Base-by-base conservation (phyloP, 2,888 invertebrate genomes). In the Linnaemya vulpina region DNA sequence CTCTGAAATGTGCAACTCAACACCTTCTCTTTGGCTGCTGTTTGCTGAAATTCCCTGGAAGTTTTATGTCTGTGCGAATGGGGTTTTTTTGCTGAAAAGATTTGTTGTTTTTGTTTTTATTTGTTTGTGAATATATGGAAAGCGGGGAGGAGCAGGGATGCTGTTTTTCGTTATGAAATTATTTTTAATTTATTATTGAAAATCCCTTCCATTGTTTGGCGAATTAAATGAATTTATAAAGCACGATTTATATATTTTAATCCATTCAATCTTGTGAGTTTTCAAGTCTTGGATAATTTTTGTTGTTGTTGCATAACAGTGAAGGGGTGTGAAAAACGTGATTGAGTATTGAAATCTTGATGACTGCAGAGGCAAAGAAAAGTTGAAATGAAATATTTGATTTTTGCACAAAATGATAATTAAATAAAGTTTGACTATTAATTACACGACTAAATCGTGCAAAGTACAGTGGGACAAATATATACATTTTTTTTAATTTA, bases 181-280 rank as follows among this genome's bases (percentile, higher is more conserved):
- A 3, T 17, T 60, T 60, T 35, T 3, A 38, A 17, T 38, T 20
- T 11, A 49, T 63, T 63, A 25, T 49, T 35, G 1, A 35, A n/a
- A 51, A 30, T 58, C 30, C 22, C 58, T 67, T 60, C 40, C 17
- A 80, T 67, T 65, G 65, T 80, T 51, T 73, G 22, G 22, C 11
- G 22, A 22, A 65, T 68, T 71, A 58, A n/a, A 49, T 20, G 11
- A 58, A 58, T 67, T 67, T 58, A 40, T 11, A 22, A 22, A 55
- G 30, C 75, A 75, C 68, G 75, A 81, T 75, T 74, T 20, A 17
- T 35, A 65, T 46, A 46, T 65, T 17, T n/a, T n/a, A n/a, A n/a
- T n/a, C 25, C 38, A 65, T 58, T 22, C 0, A 40, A 20, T 63
- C 40, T 55, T 25, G 7, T 25, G 55, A 10, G n/a, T 65, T 25